These are phyloP conservation scores for Mesaphorura yosii DNA, from an alignment of 1,140 invertebrate species.

Conservation along the genomic window DNA sequence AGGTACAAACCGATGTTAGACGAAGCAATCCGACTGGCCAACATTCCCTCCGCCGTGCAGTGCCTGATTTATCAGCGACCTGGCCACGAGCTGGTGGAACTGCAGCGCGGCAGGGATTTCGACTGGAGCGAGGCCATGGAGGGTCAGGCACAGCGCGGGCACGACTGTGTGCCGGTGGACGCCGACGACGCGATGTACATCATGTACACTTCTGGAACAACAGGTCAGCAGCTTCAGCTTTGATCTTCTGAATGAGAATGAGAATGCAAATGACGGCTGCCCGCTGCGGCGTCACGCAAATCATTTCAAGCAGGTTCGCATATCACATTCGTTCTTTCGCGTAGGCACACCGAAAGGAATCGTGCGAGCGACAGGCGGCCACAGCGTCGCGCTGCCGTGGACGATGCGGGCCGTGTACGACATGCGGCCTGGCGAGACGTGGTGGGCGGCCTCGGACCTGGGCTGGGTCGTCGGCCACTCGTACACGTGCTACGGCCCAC, in stretches of 20 bases:
- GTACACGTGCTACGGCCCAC: constrained; percentile 87
- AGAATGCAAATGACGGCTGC: too few relatives aligned
- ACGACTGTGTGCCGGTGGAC: constrained; percentile 70
- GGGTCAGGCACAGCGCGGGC: constrained; percentile 41
- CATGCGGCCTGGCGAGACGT: constrained; percentile 64
- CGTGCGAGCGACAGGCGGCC: constrained; percentile 83
- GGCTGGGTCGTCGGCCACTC: constrained; percentile 98
- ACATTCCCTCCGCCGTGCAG: constrained; percentile 45
- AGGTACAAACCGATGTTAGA: constrained; percentile 82
- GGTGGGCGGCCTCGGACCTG: constrained; percentile 72
- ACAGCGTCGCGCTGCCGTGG: constrained; percentile 57
- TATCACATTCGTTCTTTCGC: constrained; percentile 62
- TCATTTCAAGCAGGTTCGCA: constrained; percentile 61
- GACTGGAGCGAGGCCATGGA: constrained; percentile 61
- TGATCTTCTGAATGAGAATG: too few relatives aligned
- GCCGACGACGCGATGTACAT: constrained; percentile 84
- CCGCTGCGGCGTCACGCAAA: too few relatives aligned
- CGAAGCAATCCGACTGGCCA: constrained; percentile 60
- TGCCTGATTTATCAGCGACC: constrained; percentile 71
- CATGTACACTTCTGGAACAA: constrained; percentile 85
- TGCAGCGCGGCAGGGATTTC: constrained; percentile 53
- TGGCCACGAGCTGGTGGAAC: constrained; percentile 48
- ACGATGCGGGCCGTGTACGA: constrained; percentile 91
- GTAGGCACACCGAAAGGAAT: constrained; percentile 97
- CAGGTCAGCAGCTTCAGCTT: constrained; percentile 44